These are phyloP conservation scores for Cabera pusaria DNA, from an alignment of 2,888 invertebrate species.

Conservation along the genomic window DNA sequence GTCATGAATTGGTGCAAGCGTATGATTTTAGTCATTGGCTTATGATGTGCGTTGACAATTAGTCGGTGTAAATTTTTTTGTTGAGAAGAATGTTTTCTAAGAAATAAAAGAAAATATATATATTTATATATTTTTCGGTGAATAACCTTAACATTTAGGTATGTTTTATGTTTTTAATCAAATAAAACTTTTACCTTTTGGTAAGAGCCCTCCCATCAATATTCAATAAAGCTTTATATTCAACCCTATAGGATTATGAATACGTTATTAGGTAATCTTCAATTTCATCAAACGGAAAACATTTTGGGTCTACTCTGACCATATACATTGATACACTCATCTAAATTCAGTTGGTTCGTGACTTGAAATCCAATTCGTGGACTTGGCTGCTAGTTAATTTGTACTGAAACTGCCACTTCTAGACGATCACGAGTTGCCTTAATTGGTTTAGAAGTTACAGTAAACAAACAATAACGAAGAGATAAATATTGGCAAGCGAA, in stretches of 20 bases:
- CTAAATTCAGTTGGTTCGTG: constrained; percentile 71
- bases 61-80: too few relatives aligned
- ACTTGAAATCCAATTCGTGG: constrained; percentile 56
- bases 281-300: constrained; percentile 53
- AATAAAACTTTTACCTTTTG: constrained; percentile 7
- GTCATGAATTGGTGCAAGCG: too few relatives aligned
- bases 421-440: constrained; percentile 56
- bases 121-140: too few relatives aligned
- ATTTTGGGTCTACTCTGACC: constrained; percentile 46
- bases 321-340: constrained; percentile 70
- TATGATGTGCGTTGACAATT: too few relatives aligned
- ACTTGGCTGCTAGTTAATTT: constrained; percentile 61
- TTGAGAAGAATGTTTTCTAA: too few relatives aligned
- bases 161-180: too few relatives aligned
- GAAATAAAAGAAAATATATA: too few relatives aligned
- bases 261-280: constrained; percentile 30
- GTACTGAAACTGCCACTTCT: constrained; percentile 59
- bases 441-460: constrained; percentile 59
- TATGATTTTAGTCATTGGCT: too few relatives aligned
- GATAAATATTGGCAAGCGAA: constrained; percentile 40
- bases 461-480: constrained; percentile 51
- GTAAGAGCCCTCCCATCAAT: constrained; percentile 15
- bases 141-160: too few relatives aligned
- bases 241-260: constrained; percentile 28
- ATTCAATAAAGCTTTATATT: constrained; percentile 27